Conservation (phyloP, 92 coral and sea anemone species). For the Epizoanthus rinbou region DNA sequence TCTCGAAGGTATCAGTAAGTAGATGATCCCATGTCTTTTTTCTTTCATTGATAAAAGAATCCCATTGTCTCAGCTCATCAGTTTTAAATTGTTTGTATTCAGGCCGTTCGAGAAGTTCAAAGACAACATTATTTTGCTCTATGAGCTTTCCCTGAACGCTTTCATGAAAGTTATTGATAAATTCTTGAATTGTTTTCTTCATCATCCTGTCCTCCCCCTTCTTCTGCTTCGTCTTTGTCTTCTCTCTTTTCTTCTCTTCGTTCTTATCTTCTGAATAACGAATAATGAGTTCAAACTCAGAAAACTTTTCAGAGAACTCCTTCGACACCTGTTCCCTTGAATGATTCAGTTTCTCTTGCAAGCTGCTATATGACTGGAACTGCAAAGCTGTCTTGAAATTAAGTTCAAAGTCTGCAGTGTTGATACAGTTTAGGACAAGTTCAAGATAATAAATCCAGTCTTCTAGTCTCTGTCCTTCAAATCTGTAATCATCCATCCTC, state of each 20-base stretch:
- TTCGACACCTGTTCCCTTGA: constrained; percentile 4
- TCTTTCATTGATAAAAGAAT: not conserved
- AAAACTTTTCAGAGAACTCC: constrained; percentile 1
- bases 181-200: not conserved
- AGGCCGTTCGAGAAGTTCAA: not conserved
- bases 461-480: constrained; percentile 7
- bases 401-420: constrained; percentile 28
- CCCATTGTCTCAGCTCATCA: constrained; percentile 17
- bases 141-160: not conserved
- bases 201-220: too few species aligned
- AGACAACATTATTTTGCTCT: not conserved
- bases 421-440: constrained; percentile 8
- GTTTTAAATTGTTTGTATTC: constrained; percentile 10
- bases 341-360: constrained; percentile 6
- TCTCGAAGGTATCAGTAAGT: not conserved
- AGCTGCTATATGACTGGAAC: not conserved
- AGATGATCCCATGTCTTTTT: constrained; percentile 8
- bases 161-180: not conserved
- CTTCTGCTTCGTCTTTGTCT: not conserved
- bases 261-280: not conserved
- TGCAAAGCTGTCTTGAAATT: constrained; percentile 22
- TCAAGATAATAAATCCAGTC: constrained; percentile 21
- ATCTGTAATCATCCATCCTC: not conserved
- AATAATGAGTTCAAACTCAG: not conserved
- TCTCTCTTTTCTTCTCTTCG: too few species aligned